These are phyloP conservation scores for Cyclargus thomasi DNA, from an alignment of 1,140 invertebrate genomes.

Conservation along the genomic window DNA sequence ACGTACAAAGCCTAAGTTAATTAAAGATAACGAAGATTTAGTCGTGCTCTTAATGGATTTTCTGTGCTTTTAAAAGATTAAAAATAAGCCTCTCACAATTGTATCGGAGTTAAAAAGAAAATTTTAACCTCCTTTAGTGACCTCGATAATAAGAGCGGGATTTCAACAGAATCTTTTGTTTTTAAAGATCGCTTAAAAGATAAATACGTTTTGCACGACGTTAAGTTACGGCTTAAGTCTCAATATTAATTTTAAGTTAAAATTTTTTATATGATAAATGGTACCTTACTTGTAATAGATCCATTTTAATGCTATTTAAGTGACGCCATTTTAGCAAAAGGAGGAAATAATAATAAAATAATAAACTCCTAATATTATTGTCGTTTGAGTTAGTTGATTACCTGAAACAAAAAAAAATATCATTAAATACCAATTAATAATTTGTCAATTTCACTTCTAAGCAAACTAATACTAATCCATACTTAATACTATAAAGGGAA, in stretches of 20 bases:
- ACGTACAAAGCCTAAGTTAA: constrained; percentile 38
- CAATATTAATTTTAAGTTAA: too few species aligned
- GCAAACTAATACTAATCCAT: too few species aligned
- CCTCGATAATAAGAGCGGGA: neutral
- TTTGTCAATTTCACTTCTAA: too few species aligned
- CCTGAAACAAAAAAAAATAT: neutral
- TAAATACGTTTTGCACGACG: neutral
- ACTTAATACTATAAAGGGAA: too few species aligned
- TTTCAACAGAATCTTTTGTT: neutral
- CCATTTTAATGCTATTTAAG: too few species aligned
- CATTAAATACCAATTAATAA: too few species aligned
- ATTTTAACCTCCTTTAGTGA: neutral
- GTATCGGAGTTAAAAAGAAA: constrained; percentile 14
- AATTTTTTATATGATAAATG: too few species aligned
- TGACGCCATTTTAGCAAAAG: too few species aligned
- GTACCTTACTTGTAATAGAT: too few species aligned
- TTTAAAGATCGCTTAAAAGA: neutral
- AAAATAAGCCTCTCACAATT: constrained; percentile 12
- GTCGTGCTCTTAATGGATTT: constrained; percentile 21
- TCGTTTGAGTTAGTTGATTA: neutral
- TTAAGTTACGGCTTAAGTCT: too few species aligned
- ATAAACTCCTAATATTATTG: too few species aligned
- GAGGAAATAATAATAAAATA: too few species aligned
- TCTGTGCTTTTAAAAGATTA: constrained; percentile 15
- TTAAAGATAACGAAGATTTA: constrained; percentile 31